Conservation (phyloP, 1,140 invertebrate species). For the Stegodyphus dumicola region DNA sequence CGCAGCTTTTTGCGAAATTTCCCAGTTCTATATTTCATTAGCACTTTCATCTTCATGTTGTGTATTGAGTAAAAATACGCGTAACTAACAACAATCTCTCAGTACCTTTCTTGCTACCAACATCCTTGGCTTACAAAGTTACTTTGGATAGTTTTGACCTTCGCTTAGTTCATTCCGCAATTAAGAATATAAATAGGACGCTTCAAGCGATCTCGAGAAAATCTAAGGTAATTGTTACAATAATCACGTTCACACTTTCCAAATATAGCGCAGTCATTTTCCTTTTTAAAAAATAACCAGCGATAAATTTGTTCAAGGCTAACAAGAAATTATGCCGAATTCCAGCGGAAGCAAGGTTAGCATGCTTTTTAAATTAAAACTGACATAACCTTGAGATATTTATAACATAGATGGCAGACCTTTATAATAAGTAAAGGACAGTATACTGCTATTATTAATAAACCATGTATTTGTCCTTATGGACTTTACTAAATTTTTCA, state of each 20-base stretch:
- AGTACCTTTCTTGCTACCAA: no score
- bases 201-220: background rate
- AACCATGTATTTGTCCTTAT: no score
- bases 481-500: no score
- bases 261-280: background rate
- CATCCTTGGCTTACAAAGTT: conserved; percentile 30
- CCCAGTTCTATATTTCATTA: conserved; percentile 8
- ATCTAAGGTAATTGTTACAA: background rate
- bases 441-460: no score
- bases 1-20: background rate
- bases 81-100: background rate
- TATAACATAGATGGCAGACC: no score
- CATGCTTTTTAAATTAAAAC: no score
- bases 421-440: no score
- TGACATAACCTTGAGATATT: no score
- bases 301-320: background rate
- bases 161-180: conserved; percentile 9
- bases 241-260: background rate
- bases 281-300: background rate
- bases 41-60: conserved; percentile 52
- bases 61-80: background rate
- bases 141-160: conserved; percentile 22
- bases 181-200: conserved; percentile 16
- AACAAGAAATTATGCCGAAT: background rate
- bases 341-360: background rate